These are phyloP conservation scores for Fundulus diaphanus DNA, from an alignment of 2,797 vertebrate genomes.

Conservation along the genomic window DNA sequence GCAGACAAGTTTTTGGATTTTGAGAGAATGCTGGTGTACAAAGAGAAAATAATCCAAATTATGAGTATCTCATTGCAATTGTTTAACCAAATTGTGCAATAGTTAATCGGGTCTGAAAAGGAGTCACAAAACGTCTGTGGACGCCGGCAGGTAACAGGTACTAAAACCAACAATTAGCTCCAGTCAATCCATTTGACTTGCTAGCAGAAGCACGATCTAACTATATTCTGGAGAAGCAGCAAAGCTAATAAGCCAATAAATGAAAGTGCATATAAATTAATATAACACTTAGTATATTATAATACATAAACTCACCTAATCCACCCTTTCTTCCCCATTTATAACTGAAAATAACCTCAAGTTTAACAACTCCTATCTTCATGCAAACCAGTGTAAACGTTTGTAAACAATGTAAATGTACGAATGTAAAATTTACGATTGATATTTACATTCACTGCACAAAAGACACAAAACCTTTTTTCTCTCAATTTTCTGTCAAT, in stretches of 20 bases:
- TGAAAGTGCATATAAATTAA: neutral
- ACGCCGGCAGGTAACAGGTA: neutral
- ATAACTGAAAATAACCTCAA: neutral
- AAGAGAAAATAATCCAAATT: neutral
- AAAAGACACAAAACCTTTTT: too few species aligned
- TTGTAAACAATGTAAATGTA: neutral
- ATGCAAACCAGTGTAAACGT: too few species aligned
- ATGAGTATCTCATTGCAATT: neutral
- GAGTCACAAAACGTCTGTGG: neutral
- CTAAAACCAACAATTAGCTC: neutral
- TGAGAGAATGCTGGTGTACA: neutral
- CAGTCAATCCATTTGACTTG: neutral
- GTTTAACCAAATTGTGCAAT: neutral
- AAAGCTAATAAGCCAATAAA: neutral
- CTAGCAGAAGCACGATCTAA: neutral
- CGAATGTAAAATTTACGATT: neutral
- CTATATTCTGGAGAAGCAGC: too few species aligned
- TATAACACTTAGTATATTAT: neutral
- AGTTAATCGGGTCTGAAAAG: neutral
- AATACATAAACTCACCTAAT: neutral
- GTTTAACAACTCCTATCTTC: neutral
- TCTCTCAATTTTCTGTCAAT: neutral
- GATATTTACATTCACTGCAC: neutral
- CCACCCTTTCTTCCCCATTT: neutral
- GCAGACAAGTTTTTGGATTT: neutral